Base-by-base conservation (phyloP, 2,888 invertebrate species). In the Megastigmus dorsalis region DNA sequence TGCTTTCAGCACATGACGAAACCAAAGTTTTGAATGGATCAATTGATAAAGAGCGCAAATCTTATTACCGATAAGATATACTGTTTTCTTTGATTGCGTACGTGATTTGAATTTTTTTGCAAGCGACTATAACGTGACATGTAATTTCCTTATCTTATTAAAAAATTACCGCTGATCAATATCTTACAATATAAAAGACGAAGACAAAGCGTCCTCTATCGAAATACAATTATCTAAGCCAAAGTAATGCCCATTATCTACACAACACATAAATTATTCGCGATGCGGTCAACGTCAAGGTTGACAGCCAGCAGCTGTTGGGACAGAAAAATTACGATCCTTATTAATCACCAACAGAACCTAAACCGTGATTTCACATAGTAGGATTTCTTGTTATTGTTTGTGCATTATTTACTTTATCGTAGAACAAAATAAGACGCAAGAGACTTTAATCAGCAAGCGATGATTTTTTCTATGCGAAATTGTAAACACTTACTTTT, bases 41-140 rank as follows among this genome's bases (percentile, higher is more conserved):
- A 23, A 41, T 7, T 38, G 55, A 66, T 66, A 26, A 66, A 30
- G 18, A 15, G 13, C 13, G 5, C 45, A 20, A 54, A 48, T 18
- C 30, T 9, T 15, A 59, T 10, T 18, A 18, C 20, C 20, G 52
- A 72, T 66, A 72, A 66, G 43, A 59, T 59, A n/a, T n/a, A n/a
- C n/a, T 15, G 26, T 66, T 28, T 26, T 62, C 43, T 30, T 38
- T 26, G 15, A n/a, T 38, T 50, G 30, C 10, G 33, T n/a, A 0
- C 28, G 38, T 38, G 28, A 66, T 59, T 59, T 20, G 20, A 59
- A 41, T 67, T 57, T 3, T 41, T 66, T 38, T 6, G 4, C 9
- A 28, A 28, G 28, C 30, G 26, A 28, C n/a, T n/a, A n/a, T n/a
- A n/a, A n/a, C n/a, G n/a, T n/a, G n/a, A n/a, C n/a, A n/a, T n/a